A percentile compares a stretch with the other conserved stretches of the same genome.
phyloP scores from a whole-genome alignment of 2,113 vertebrate species.

The Corythornis vintsioides region DNA sequence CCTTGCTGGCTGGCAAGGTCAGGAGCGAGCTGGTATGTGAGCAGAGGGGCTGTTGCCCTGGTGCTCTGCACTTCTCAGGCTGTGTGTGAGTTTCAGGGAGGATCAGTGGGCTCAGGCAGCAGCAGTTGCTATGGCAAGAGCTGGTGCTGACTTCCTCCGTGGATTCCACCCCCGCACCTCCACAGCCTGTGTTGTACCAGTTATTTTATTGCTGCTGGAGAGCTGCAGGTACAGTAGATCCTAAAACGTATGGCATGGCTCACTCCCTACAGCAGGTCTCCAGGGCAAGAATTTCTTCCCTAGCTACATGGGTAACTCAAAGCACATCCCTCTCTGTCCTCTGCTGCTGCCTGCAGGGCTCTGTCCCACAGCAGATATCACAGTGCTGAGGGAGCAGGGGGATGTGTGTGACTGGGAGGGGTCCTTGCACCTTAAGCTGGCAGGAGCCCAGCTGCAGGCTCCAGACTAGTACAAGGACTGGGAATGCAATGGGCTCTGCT shows the following conservation, averaged over 20 bases:
- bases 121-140: slow-evolving; percentile 7
- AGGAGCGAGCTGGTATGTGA: rapidly evolving
- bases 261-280: background rate
- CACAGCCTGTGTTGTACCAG: background rate
- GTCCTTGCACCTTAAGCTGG: background rate
- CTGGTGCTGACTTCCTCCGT: background rate
- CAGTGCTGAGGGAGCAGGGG: background rate
- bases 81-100: background rate
- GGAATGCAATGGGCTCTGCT: background rate
- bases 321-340: no score
- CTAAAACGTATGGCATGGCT: rapidly evolving
- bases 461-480: background rate
- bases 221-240: background rate
- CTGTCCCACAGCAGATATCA: rapidly evolving
- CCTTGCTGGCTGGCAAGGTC: background rate
- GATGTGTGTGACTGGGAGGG: rapidly evolving
- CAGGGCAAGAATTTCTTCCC: background rate
- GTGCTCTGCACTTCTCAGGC: rapidly evolving
- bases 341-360: background rate
- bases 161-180: background rate
- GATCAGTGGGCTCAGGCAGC: background rate
- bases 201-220: background rate
- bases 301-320: background rate
- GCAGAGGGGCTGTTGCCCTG: background rate
- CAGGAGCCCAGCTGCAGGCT: background rate